A percentile compares a stretch with the other conserved stretches of the same genome.
Conservation (phyloP, 92 coral and sea anemone genomes). For the Epizoanthus scotinus region DNA sequence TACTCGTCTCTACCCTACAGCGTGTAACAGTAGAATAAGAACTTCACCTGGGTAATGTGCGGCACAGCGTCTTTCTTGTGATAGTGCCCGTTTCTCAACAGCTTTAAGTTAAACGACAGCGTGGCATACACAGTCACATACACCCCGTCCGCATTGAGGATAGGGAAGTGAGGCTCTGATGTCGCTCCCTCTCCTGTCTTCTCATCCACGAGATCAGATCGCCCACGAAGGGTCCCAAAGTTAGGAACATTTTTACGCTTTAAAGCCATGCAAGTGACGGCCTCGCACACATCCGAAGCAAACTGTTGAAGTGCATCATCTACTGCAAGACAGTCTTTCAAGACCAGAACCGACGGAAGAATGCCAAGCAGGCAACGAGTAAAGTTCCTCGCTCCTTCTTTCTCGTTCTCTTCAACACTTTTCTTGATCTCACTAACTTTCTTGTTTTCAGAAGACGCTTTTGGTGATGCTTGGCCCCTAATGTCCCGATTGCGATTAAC, state of each 20-base stretch:
- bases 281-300: slow-evolving; percentile 99
- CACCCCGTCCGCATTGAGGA: slow-evolving; percentile 98
- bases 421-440: slow-evolving; percentile 87
- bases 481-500: slow-evolving; percentile 68
- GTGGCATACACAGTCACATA: slow-evolving; percentile 95
- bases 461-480: slow-evolving; percentile 53
- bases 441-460: slow-evolving; percentile 54
- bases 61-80: slow-evolving; percentile 74
- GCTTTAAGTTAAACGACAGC: slow-evolving; percentile 76
- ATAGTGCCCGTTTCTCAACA: slow-evolving; percentile 83
- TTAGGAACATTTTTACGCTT: slow-evolving; percentile 97
- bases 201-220: slow-evolving; percentile 98
- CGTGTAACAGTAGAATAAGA: too few species aligned
- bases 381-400: slow-evolving; percentile 98
- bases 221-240: slow-evolving; percentile 99
- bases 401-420: slow-evolving; percentile 97
- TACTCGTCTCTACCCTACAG: too few species aligned
- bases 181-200: slow-evolving; percentile 98
- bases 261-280: slow-evolving; percentile 99
- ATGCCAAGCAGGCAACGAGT: slow-evolving; percentile 99
- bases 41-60: slow-evolving; percentile 79
- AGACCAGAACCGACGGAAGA: slow-evolving; percentile 89
- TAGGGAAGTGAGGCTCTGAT: slow-evolving; percentile 93
- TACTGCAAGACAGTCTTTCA: slow-evolving; percentile 86
- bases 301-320: slow-evolving; percentile 98